Base-by-base conservation (phyloP, 2,797 vertebrate species). In the Onychomys arenicola region DNA sequence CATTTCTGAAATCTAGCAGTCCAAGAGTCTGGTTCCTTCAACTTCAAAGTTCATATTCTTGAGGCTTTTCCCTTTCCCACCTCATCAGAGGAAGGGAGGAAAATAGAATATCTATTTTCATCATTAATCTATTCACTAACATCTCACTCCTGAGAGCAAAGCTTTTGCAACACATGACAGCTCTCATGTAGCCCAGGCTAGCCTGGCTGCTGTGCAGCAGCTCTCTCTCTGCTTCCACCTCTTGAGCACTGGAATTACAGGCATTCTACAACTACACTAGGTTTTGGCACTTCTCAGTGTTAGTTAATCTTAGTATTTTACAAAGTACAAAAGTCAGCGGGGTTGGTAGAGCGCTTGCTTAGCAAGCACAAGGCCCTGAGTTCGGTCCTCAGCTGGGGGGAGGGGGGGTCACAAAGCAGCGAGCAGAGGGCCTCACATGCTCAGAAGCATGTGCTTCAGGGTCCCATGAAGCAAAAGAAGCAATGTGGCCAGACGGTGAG, bases 251-350 rank as follows among this genome's bases (percentile, higher is more conserved):
- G 25, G 34, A 40, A 57, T 87, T 40, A 29, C 4, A 40, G n/a
- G 49, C n/a, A 37, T 27, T 73, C 67, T 88, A n/a, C 49, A 40
- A 37, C 2, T 34, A 88, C 85, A 57, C 25, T 57, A 37, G 67
- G 25, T 19, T 57, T 37, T 34, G 57, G 69, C 49, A 89, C 76
- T 93, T 96, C 87, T 23, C 21, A 57, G 34, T 84, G 81, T 94
- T 67, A 75, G 43, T 86, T 57, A 86, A 32, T 86, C 55, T 85
- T 71, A 81, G 32, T 87, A 85, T 32, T 94, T 85, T 65, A 89
- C 52, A 94, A 96, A 96, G 65, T 81, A 93, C 94, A 81, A 95
- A 82, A 92, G 83, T 92, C 76, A 96, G 17, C n/a, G n/a, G n/a
- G n/a, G n/a, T n/a, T n/a, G n/a, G n/a, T n/a, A n/a, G n/a, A n/a